A percentile compares a stretch with the other conserved stretches of the same genome.
phyloP scores from a whole-genome alignment of 2,113 vertebrate genomes.

The Sinocyclocheilus anophthalmus region DNA sequence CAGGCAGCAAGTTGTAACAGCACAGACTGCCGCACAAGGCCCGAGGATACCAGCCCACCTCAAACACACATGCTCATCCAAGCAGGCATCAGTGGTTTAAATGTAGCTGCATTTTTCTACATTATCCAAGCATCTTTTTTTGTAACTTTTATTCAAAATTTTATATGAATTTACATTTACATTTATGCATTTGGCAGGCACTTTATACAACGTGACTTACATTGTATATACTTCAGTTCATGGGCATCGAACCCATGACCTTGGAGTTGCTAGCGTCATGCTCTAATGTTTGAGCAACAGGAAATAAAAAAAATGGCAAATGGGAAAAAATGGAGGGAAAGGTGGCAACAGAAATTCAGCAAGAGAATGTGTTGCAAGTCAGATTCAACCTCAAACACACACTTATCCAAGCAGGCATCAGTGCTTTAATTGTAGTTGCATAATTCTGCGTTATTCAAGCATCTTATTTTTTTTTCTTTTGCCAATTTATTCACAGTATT shows the following conservation, averaged over 20 bases:
- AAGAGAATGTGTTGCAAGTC: too few relatives aligned
- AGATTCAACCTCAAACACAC: slow-evolving; percentile 22
- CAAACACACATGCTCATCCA: slow-evolving; percentile 37
- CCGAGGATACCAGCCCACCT: slow-evolving; percentile 74
- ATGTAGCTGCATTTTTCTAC: slow-evolving; percentile 28
- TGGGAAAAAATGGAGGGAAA: too few relatives aligned
- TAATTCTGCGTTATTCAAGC: not conserved
- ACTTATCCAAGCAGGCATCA: slow-evolving; percentile 11
- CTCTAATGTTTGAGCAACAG: not conserved
- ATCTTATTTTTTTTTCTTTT: not conserved
- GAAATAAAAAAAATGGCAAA: not conserved
- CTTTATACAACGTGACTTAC: too few relatives aligned
- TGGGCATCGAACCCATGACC: not conserved
- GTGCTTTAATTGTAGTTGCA: slow-evolving; percentile 30
- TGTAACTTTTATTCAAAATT: not conserved
- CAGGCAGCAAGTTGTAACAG: slow-evolving; percentile 93
- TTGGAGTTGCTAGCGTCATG: not conserved
- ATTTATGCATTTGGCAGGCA: not conserved
- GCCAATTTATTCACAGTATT: not conserved
- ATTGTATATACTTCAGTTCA: not conserved
- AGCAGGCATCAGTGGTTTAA: slow-evolving; percentile 21
- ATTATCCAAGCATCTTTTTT: not conserved
- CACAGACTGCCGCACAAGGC: slow-evolving; percentile 85
- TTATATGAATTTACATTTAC: not conserved
- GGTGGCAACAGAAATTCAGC: too few relatives aligned